Base-by-base conservation (phyloP, 2,797 vertebrate species). In the Gobionotothen gibberifrons region DNA sequence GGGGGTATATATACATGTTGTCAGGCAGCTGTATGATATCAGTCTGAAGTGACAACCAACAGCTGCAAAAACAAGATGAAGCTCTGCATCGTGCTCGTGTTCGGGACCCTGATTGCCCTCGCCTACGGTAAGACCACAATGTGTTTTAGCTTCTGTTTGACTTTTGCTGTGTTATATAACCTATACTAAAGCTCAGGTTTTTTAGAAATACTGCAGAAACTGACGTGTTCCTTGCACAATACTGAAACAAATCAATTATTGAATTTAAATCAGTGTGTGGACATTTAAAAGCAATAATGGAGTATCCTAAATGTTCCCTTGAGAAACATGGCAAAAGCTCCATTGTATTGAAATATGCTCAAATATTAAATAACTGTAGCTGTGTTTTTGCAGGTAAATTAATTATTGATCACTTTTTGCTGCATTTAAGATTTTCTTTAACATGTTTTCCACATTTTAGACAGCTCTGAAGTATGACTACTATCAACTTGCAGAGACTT, bases 21-120 rank as follows among this genome's bases (percentile, higher is more conserved):
- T 10, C 26, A 51, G 32, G 59, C 44, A 55, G 53, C 47, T 51
- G 6, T 9, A 7, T 13, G 17, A 42, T 9, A 60, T 44, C 66
- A 1, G 12, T 19, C 52, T 43, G 19, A 42, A 32, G 3, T 19
- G 0, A 54, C 1, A 9, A 29, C 22, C 36, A 69, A 3, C 14
- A 40, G 0, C 77, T 1, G 10, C 8, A 0, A 1, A 42, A 44
- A 74, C 70, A 90, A 64, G 57, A 94, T 95, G 94, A 93, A 85
- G 72, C 43, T 80, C 61, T 77, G 78, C 67, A 26, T 90, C 51
- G 66, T 90, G 54, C 26, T 94, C 3, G 3, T 75, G 58, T 48
- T 91, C 1, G 70, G 85, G 17, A 56, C 57, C 59, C 72, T 85
- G 69, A 2, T 81, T 2, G 53, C 80, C 47, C 10, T 88, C 52